These are phyloP conservation scores for Meta bourneti DNA, from an alignment of 2,888 invertebrate genomes.

Conservation along the genomic window DNA sequence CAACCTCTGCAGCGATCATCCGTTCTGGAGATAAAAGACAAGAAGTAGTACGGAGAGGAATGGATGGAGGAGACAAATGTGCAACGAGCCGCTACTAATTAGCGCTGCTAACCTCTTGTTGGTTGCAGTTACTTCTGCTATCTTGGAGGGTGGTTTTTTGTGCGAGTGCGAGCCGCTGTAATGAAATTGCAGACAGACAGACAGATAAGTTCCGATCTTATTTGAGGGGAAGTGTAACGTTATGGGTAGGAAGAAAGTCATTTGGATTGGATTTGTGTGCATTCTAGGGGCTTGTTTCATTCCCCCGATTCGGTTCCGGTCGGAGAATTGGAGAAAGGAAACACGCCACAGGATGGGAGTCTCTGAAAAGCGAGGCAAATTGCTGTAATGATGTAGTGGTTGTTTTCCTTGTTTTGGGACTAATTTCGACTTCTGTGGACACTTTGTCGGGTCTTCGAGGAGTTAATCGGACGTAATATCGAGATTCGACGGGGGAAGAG, in stretches of 20 bases:
- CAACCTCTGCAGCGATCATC: slow-evolving; percentile 27
- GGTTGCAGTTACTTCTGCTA: slow-evolving; percentile 64
- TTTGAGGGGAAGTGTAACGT: slow-evolving; percentile 53
- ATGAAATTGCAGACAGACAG: slow-evolving; percentile 52
- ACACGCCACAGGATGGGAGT: slow-evolving; percentile 23
- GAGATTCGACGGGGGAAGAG: too few species aligned
- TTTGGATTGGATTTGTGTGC: slow-evolving; percentile 33
- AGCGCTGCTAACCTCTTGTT: slow-evolving; percentile 70
- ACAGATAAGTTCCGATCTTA: slow-evolving; percentile 65
- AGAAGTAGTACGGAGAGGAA: neutral
- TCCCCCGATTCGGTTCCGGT: slow-evolving; percentile 30
- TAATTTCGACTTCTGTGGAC: slow-evolving; percentile 20
- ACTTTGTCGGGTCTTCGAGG: neutral
- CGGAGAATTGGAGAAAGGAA: slow-evolving; percentile 41
- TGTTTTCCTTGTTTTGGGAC: slow-evolving; percentile 30
- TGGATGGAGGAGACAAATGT: slow-evolving; percentile 22
- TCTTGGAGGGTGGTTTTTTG: slow-evolving; percentile 19
- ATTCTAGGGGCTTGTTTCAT: slow-evolving; percentile 24
- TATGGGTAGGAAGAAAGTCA: slow-evolving; percentile 39
- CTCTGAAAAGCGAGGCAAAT: slow-evolving; percentile 62
- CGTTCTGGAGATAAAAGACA: slow-evolving; percentile 41
- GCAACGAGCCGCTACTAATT: slow-evolving; percentile 74
- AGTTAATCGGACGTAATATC: neutral
- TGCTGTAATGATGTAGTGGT: slow-evolving; percentile 44
- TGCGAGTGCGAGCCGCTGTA: neutral